Base-by-base conservation (phyloP, 2,888 invertebrate species). In the Globia sparganii region DNA sequence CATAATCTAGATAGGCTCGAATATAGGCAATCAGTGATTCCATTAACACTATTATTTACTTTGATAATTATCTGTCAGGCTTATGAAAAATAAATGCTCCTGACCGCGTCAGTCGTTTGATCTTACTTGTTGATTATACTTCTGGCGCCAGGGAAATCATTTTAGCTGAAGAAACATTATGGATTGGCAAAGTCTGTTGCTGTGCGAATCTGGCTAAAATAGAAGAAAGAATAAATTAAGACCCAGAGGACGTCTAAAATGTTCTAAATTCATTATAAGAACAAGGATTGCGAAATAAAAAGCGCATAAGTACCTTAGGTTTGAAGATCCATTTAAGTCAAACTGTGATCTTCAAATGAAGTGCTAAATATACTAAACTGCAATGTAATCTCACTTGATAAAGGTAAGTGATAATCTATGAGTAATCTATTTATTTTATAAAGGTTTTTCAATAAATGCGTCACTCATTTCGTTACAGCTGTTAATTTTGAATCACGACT, bases 401-500 rank as follows among this genome's bases (percentile, higher is more conserved):
- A 64, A 43, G 68, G 69, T 53, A 75, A 68, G 28, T 56, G 37
- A 53, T 74, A 43, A 66, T 64, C 65, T 62, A 58, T 68, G 69
- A 77, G 67, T 64, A 77, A 85, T 61, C 31, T n/a, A 74, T 70
- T 67, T 66, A 67, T 72, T 75, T 66, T n/a, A 25, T n/a, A 25
- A 71, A 61, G n/a, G 43, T 73, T 73, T 81, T 78, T 49, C 37
- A 76, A 71, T 64, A 75, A 72, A 83, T 67, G 78, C 76, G 85
- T 87, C 80, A 85, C 70, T 53, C 25, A 46, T 37, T 75, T 75
- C 59, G 69, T 71, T 75, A 40, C 84, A 81, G 73, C 56, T 62
- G 78, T 75, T 74, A 75, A 71, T 65, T 78, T 81, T 85, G 85
- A 87, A 77, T 88, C 87, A 87, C 75, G 77, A 64, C 79, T 75